Base-by-base conservation (phyloP, 2,113 vertebrate genomes). In the Circaetus cinerascens region DNA sequence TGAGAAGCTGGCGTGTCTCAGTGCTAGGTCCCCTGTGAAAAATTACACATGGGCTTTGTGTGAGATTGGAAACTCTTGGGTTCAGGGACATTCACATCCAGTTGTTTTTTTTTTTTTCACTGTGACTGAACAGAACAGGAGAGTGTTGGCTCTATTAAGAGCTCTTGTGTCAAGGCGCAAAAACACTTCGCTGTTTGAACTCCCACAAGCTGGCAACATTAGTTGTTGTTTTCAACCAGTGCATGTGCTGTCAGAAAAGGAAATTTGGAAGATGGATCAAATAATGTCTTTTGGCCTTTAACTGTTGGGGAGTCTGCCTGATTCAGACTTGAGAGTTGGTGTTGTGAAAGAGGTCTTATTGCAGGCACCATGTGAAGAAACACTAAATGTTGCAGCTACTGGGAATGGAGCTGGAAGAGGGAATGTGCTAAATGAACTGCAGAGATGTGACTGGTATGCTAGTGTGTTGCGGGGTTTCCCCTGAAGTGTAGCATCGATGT, bases 181-280 rank as follows among this genome's bases (percentile, higher is more conserved):
- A 67, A 53, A 2, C 6, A 7, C 32, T 83, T 64, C 11, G 7
- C 51, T 80, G 26, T 57, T 79, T 81, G 68, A 84, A 41, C 36
- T 95, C 36, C 36, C 14, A 7, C 0, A 1, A 88, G 66, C 15
- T 56, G 45, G 22, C 43, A 36, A 10, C 10, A 5, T 34, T 2
- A 48, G 11, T 60, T 88, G 40, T 73, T 73, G 7, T 53, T 41
- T 83, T 76, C 16, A 38, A n/a, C 14, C n/a, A 17, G 3, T 30
- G 15, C 18, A 1, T 5, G 22, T 32, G 34, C 56, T 8, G 10
- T 77, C 36, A 36, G 89, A 34, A 88, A 40, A 86, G 32, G 55
- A 79, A 63, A 46, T 72, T 23, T 26, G 60, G 19, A 53, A 63
- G 64, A 32, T 19, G 46, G 46, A 19, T 74, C 72, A 46, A 45